Evolutionary conservation across 2,113 vertebrate species (phyloP), one percentile per base, ranked within the genome.

Genomic region (Leptobrachium ailaonicum): DNA sequence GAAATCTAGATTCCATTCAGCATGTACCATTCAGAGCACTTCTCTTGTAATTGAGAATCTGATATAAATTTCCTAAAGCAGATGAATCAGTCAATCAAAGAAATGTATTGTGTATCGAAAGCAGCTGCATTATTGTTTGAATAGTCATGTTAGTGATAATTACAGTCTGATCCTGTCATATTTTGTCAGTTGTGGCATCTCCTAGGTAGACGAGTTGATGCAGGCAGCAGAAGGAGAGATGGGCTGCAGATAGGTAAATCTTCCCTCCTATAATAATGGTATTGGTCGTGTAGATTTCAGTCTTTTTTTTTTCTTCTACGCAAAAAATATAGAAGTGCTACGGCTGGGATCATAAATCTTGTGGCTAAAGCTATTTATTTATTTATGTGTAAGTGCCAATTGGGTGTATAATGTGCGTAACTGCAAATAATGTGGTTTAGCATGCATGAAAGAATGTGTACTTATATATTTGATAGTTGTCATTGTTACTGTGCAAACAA

Each of bases 1-100:
- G 85, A 84, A 87, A 88, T 73, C 71, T 84, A 85, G 56, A 9
- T 85, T 90, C 73, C 81, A 89, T 85, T 80, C 84, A 89, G 58
- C 83, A 45, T 75, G 70, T 82, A 76, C 67, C 83, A 50, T 78
- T 78, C 76, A 63, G 53, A 78, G n/a, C 41, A 41, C 32, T 71
- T 71, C 12, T 53, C 67, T 78, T 78, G 67, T 78, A 78, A 78
- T 78, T 78, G 76, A 78, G 67, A 78, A 78, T 78, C 68, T 60
- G 68, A 78, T 78, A 78, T 78, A 78, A 62, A 78, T 60, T 78
- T 78, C 67, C 43, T 78, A 62, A 78, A 78, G 67, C 67, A 50
- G 68, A 71, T 78, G 67, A 78, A 78, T 78, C 67, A 78, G 76
- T 78, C 76, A 71, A 78, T 78, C 76, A 78, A 71, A 78, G 67